Evolutionary conservation across 2,113 vertebrate species (phyloP).

Genomic region (Corydoras sp.): DNA sequence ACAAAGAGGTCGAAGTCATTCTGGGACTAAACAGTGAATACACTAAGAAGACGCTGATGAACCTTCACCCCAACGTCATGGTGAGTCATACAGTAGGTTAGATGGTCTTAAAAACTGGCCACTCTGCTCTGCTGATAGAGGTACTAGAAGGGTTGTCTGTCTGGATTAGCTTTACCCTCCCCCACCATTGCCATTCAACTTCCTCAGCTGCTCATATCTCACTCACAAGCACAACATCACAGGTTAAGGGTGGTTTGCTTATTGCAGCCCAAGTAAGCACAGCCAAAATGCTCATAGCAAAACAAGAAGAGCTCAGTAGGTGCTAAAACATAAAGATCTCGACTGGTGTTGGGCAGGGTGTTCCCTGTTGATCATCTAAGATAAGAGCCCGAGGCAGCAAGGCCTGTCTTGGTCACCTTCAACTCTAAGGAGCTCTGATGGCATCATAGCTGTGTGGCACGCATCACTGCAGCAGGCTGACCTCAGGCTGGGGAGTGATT

Average conservation of each 20-base stretch:
- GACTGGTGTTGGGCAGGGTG: constrained; percentile 33
- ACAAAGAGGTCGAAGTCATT: constrained; percentile 51
- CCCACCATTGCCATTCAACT: constrained; percentile 9
- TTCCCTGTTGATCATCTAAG: constrained; percentile 10
- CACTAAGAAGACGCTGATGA: constrained; percentile 50
- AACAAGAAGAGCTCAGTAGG: constrained; percentile 14
- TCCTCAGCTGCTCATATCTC: not conserved
- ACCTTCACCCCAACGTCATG: constrained; percentile 51
- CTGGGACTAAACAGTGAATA: constrained; percentile 53
- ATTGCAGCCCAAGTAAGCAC: too few species aligned
- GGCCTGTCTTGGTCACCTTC: constrained; percentile 26
- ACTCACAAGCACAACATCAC: too few species aligned
- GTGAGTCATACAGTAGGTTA: constrained; percentile 42
- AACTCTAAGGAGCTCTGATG: constrained; percentile 17
- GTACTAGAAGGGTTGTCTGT: constrained; percentile 23
- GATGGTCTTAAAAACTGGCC: constrained; percentile 22
- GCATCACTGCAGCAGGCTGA: constrained; percentile 22
- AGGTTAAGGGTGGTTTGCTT: too few species aligned
- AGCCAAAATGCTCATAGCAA: constrained; percentile 16
- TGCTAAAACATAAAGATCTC: constrained; percentile 19
- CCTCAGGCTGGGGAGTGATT: constrained; percentile 38
- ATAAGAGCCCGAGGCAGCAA: constrained; percentile 24
- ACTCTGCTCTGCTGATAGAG: constrained; percentile 17
- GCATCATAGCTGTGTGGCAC: constrained; percentile 17
- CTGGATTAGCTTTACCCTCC: constrained; percentile 14